phyloP scores from a whole-genome alignment of 92 coral and sea anemone species.

The Ricordea florida region DNA sequence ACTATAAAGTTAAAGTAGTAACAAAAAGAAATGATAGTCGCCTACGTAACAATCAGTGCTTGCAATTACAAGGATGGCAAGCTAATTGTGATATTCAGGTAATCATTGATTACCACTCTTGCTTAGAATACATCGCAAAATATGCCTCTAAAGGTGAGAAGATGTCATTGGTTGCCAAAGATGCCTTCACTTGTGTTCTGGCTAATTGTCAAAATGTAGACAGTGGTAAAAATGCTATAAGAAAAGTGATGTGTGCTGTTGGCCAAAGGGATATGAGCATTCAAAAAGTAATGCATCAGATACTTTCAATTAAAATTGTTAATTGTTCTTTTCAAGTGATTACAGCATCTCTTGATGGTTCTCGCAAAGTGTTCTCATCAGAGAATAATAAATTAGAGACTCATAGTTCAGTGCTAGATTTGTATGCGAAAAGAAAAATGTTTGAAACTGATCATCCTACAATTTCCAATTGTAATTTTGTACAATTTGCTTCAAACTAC shows the following conservation, averaged over 20 bases:
- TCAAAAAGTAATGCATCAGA: slow-evolving; percentile 67
- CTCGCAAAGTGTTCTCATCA: slow-evolving; percentile 33
- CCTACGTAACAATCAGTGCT: slow-evolving; percentile 36
- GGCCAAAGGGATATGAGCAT: slow-evolving; percentile 70
- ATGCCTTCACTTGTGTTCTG: slow-evolving; percentile 49
- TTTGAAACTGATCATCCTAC: slow-evolving; percentile 38
- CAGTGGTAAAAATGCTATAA: neutral
- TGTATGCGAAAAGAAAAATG: slow-evolving; percentile 32
- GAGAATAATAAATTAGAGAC: slow-evolving; percentile 27
- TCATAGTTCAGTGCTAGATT: slow-evolving; percentile 53
- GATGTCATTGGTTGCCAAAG: slow-evolving; percentile 54
- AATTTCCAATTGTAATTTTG: slow-evolving; percentile 37
- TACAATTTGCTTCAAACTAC: slow-evolving; percentile 48
- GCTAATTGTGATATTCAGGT: slow-evolving; percentile 53
- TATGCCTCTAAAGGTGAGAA: slow-evolving; percentile 49
- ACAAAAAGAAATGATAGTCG: slow-evolving; percentile 50
- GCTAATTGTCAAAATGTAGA: neutral
- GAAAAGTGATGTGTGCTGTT: slow-evolving; percentile 54
- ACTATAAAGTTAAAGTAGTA: slow-evolving; percentile 43
- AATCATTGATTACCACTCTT: slow-evolving; percentile 45
- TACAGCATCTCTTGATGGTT: slow-evolving; percentile 60
- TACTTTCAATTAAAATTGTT: slow-evolving; percentile 47
- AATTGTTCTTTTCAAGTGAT: slow-evolving; percentile 56
- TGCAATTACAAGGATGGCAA: slow-evolving; percentile 59
- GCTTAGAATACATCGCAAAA: slow-evolving; percentile 55